Evolutionary conservation across 53 echinoderm and acorn worm species (phyloP).

Genomic region (Apostichopus leukothele): DNA sequence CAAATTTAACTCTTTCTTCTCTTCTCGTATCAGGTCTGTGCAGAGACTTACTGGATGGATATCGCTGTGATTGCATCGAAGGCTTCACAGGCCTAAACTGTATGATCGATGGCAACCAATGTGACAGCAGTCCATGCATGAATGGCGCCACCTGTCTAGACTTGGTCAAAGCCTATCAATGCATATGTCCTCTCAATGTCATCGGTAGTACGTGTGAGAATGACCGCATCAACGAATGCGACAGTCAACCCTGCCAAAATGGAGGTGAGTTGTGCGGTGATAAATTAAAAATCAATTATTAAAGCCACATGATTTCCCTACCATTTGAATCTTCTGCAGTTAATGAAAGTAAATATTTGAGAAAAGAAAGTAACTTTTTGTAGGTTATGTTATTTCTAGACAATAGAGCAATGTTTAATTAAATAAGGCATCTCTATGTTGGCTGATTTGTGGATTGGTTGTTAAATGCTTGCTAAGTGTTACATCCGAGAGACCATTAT

Average conservation of each 20-base stretch:
- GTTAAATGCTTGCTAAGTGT: no score
- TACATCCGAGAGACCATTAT: no score
- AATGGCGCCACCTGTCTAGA: slow-evolving; percentile 82
- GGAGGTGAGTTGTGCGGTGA: slow-evolving; percentile 47
- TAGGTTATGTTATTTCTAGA: no score
- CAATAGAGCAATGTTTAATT: no score
- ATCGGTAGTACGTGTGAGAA: slow-evolving; percentile 56
- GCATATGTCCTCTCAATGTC: slow-evolving; percentile 51
- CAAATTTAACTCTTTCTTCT: neutral
- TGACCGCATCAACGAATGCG: slow-evolving; percentile 63
- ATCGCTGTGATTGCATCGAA: slow-evolving; percentile 59
- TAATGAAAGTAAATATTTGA: no score
- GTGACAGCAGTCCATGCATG: slow-evolving; percentile 68
- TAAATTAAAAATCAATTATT: no score
- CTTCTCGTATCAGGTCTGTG: neutral
- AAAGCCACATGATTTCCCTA: no score
- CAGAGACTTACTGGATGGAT: slow-evolving; percentile 60
- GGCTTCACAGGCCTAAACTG: slow-evolving; percentile 68
- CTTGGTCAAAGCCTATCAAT: slow-evolving; percentile 54
- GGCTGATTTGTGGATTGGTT: no score
- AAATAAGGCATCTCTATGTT: no score
- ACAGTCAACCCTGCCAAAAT: slow-evolving; percentile 64
- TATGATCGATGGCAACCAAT: slow-evolving; percentile 81
- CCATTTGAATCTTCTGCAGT: neutral
- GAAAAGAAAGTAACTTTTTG: no score